Conservation (phyloP, 2,113 vertebrate genomes). For the Petromus typicus region DNA sequence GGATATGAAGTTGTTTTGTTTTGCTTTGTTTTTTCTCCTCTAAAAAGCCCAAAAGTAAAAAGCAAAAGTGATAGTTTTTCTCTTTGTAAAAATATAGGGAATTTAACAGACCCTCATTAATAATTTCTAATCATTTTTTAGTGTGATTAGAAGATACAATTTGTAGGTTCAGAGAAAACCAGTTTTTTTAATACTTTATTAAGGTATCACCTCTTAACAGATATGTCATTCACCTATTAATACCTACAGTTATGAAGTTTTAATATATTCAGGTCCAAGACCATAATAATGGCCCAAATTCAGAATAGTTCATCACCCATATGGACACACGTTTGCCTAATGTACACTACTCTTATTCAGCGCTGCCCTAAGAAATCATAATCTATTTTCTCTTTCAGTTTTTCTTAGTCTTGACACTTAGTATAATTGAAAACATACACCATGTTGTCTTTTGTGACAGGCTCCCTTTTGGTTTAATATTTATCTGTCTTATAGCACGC, state of each 20-base stretch:
- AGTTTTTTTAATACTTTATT: not conserved
- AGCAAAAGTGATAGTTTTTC: not conserved
- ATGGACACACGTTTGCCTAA: not conserved
- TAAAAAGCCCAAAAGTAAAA: not conserved
- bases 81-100: not conserved
- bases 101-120: not conserved
- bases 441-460: not conserved
- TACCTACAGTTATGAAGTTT: not conserved
- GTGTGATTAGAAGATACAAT: not conserved
- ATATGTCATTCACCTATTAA: not conserved
- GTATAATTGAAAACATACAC: not conserved
- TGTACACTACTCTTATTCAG: accelerated
- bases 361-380: not conserved
- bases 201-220: too few relatives aligned
- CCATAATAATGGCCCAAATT: not conserved
- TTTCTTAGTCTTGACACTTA: not conserved
- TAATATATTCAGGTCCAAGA: not conserved
- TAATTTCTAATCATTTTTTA: not conserved
- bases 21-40: not conserved
- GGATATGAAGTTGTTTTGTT: not conserved
- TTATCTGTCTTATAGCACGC: not conserved
- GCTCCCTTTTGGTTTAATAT: not conserved
- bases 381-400: not conserved
- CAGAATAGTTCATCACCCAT: not conserved
- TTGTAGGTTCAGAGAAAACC: not conserved